Percentiles rank a stretch among this genome's conserved stretches.
phyloP scores from a whole-genome alignment of 2,113 vertebrate species.

The Sterna hirundo region DNA sequence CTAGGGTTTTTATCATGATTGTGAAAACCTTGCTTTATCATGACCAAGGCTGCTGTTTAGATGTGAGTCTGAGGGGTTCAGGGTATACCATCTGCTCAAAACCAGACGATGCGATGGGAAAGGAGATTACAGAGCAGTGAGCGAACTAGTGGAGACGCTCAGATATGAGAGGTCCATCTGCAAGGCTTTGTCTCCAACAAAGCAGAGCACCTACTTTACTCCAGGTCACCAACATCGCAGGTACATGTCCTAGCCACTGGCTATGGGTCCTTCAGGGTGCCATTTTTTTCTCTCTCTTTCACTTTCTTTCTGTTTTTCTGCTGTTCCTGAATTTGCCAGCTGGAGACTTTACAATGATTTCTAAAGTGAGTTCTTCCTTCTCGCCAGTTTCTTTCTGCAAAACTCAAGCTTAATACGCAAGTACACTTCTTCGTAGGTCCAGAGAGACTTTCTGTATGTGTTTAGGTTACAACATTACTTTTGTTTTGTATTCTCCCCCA shows the following conservation, averaged over 20 bases:
- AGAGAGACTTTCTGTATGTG: neutral
- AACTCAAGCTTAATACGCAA: neutral
- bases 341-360: neutral
- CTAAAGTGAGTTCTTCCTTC: neutral
- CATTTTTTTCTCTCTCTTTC: neutral
- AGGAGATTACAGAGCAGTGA: neutral
- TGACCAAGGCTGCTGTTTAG: neutral
- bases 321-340: neutral
- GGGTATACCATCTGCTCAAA: neutral
- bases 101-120: neutral
- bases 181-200: neutral
- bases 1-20: neutral
- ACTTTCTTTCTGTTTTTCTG: neutral
- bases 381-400: neutral
- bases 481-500: neutral
- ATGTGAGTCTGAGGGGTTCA: neutral
- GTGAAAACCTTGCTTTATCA: neutral
- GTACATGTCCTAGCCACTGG: neutral
- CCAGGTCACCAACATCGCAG: neutral
- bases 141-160: neutral
- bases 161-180: neutral
- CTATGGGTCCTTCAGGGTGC: neutral
- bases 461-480: neutral
- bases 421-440: neutral
- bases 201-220: neutral